phyloP scores from a whole-genome alignment of 2,797 vertebrate genomes.

The Argyrosomus regius region DNA sequence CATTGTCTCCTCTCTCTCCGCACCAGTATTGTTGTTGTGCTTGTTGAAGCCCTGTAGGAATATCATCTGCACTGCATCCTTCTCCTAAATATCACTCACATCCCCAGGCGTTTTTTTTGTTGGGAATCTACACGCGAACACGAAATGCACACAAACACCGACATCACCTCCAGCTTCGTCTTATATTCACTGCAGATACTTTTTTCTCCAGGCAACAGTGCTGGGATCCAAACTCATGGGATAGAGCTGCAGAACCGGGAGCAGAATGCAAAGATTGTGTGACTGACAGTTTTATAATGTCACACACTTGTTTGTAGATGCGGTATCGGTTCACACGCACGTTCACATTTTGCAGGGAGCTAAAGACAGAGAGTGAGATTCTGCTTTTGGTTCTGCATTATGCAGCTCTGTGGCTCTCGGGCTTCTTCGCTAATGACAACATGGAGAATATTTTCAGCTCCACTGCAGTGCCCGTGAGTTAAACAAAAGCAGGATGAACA shows the following conservation, averaged over 20 bases:
- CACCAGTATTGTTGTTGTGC: slow-evolving; percentile 33
- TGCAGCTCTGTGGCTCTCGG: slow-evolving; percentile 5
- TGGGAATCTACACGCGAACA: background rate
- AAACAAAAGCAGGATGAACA: background rate
- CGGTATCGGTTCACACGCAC: background rate
- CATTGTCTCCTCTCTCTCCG: slow-evolving; percentile 20
- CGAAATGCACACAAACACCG: slow-evolving; percentile 19
- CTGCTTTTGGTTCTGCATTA: background rate
- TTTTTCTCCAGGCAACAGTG: slow-evolving; percentile 8
- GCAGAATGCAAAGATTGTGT: background rate
- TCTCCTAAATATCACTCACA: slow-evolving; percentile 24
- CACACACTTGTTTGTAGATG: background rate
- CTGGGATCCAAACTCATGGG: slow-evolving; percentile 7
- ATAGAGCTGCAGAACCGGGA: background rate
- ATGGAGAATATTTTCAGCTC: slow-evolving; percentile 10
- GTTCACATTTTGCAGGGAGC: background rate
- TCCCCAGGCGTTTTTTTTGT: background rate
- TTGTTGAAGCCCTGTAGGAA: slow-evolving; percentile 30
- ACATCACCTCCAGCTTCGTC: slow-evolving; percentile 3
- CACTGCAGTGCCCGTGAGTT: background rate
- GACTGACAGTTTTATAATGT: background rate
- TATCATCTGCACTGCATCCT: slow-evolving; percentile 23
- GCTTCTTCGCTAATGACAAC: slow-evolving; percentile 22
- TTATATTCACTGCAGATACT: slow-evolving; percentile 8
- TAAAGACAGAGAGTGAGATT: background rate